These are phyloP conservation scores for Glaucopsyche alexis DNA, from an alignment of 2,888 invertebrate genomes.

Conservation along the genomic window DNA sequence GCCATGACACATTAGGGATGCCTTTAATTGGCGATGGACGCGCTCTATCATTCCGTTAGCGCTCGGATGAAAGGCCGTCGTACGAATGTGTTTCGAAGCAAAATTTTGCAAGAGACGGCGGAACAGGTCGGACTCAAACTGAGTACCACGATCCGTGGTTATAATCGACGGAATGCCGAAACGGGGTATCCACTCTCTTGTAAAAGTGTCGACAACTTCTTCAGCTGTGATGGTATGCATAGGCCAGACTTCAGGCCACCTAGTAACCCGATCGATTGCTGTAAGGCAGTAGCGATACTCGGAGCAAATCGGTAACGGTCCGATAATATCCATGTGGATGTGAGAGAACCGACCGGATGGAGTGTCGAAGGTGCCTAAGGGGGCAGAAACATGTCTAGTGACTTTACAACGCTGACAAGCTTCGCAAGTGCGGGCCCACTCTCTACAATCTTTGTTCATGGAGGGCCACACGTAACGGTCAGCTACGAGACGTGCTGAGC, in stretches of 20 bases:
- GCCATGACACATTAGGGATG: constrained; percentile 38
- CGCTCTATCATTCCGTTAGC: background rate
- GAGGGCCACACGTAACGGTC: constrained; percentile 52
- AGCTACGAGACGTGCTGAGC: constrained; percentile 32
- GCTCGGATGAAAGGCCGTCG: background rate
- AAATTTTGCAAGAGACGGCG: constrained; percentile 26
- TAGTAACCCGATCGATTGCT: constrained; percentile 25
- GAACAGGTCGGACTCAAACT: constrained; percentile 41
- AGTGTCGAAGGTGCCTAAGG: constrained; percentile 32
- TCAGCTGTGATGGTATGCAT: constrained; percentile 38
- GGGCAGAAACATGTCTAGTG: constrained; percentile 36
- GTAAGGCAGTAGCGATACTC: background rate
- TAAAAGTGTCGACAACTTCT: constrained; percentile 37
- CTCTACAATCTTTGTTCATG: constrained; percentile 44
- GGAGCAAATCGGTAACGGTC: background rate
- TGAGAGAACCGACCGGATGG: constrained; percentile 38
- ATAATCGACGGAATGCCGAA: constrained; percentile 36
- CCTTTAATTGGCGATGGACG: constrained; percentile 37
- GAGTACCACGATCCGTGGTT: constrained; percentile 39
- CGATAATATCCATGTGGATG: constrained; percentile 52
- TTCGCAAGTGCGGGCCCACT: constrained; percentile 46
- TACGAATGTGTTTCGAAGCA: too few species aligned
- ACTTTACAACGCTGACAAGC: constrained; percentile 47
- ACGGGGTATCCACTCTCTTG: constrained; percentile 39
- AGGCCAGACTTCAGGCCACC: constrained; percentile 42